Evolutionary conservation across 2,113 vertebrate genomes (phyloP).

Genomic region (Psilopsiagon aurifrons): DNA sequence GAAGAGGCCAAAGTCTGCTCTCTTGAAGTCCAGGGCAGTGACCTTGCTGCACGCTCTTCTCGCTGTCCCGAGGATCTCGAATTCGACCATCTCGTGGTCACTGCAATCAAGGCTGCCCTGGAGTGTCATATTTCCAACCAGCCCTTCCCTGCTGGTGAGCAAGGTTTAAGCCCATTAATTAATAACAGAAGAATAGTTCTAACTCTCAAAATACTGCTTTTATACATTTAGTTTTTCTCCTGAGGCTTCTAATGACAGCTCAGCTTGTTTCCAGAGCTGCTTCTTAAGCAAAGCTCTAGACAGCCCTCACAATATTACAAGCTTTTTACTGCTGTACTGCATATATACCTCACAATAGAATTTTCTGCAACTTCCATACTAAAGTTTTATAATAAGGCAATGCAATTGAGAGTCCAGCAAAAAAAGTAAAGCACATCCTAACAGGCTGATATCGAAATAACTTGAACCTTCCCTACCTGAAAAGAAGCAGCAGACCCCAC

Average conservation of each 20-base stretch:
- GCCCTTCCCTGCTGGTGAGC: too few relatives aligned
- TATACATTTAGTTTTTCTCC: neutral
- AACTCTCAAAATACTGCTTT: neutral
- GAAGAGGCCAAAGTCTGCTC: too few relatives aligned
- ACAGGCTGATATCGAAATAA: neutral
- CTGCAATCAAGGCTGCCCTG: too few relatives aligned
- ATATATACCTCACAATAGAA: neutral
- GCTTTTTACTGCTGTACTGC: neutral
- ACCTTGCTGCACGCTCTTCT: too few relatives aligned
- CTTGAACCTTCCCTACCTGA: neutral
- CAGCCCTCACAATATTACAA: neutral
- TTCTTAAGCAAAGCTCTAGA: neutral
- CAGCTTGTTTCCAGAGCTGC: neutral
- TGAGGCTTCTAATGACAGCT: neutral
- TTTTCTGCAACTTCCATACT: neutral
- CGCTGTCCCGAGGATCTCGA: too few relatives aligned
- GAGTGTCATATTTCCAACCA: too few relatives aligned
- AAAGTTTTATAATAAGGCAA: neutral
- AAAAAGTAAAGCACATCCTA: neutral
- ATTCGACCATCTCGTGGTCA: too few relatives aligned
- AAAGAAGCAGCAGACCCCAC: neutral
- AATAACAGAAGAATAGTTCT: neutral
- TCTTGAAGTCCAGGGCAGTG: too few relatives aligned
- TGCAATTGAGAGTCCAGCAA: neutral
- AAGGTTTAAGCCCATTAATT: neutral